Evolutionary conservation across 2,113 vertebrate genomes (phyloP), one percentile per base, ranked within the genome.

Genomic region (Corydoras maculifer): DNA sequence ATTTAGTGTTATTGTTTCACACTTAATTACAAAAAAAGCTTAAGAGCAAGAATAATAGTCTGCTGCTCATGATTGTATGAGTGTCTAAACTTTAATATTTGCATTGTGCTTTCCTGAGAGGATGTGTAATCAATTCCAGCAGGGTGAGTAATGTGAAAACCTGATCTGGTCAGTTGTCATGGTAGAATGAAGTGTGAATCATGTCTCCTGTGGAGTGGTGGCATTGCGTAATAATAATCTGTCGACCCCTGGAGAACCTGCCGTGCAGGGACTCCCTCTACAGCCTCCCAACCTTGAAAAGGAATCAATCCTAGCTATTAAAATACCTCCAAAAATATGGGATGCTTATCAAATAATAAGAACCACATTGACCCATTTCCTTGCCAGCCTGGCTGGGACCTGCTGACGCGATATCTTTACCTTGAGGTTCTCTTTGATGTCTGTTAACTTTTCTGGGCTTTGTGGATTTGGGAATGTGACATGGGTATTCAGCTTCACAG

Each of bases 261-360:
- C 58, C 58, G 68, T 74, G 79, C 74, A 61, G 49, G 43, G 68
- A 58, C 77, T 78, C 69, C 77, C 67, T 15, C 55, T 70, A 70
- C 74, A 71, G 62, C 62, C 66, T 64, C 68, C 76, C 66, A 68
- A 69, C 81, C 86, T 81, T 88, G 83, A 89, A 88, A 78, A 87
- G 85, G 79, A 75, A 80, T 80, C 29, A 83, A 82, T 76, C 75
- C 80, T 71, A 76, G 78, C 86, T 84, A 86, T 90, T 90, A 88
- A 90, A 90, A 90, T 90, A 85, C 86, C 86, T 88, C 51, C 49
- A 84, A 80, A 87, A 89, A 88, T 86, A 89, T 84, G 83, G 87
- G 87, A 90, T 88, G 85, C 86, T 90, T 91, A 90, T 90, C 88
- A 87, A 88, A 90, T 91, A 90, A 91, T 88, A 87, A 71, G 86